Percentiles rank a stretch among this genome's conserved stretches.
Conservation (phyloP, 1,140 invertebrate genomes). For the Piezodorus guildinii region DNA sequence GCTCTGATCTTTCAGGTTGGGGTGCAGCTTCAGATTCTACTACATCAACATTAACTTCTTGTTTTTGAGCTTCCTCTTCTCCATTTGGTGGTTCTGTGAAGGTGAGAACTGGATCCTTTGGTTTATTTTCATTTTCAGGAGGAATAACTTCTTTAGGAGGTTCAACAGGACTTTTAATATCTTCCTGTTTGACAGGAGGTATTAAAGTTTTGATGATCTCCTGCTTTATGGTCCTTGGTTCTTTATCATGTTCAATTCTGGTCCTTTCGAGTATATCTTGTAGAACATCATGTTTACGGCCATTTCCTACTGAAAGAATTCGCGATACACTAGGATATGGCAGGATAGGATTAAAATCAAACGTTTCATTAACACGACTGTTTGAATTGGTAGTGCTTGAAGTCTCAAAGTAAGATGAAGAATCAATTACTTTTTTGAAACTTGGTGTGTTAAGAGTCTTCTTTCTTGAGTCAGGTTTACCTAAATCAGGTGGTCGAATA, state of each 20-base stretch:
- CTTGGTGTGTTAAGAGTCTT: slow-evolving; percentile 59
- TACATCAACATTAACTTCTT: slow-evolving; percentile 21
- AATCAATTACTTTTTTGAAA: slow-evolving; percentile 30
- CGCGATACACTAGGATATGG: slow-evolving; percentile 60
- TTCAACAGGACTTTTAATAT: not conserved
- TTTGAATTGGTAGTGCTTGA: slow-evolving; percentile 29
- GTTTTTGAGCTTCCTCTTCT: slow-evolving; percentile 23
- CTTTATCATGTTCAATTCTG: slow-evolving; percentile 27
- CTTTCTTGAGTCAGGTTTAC: slow-evolving; percentile 42
- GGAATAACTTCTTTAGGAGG: not conserved
- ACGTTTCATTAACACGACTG: slow-evolving; percentile 39
- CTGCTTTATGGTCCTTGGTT: slow-evolving; percentile 28
- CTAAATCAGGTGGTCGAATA: slow-evolving; percentile 49
- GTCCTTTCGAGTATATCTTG: slow-evolving; percentile 28
- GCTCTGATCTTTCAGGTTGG: slow-evolving; percentile 23
- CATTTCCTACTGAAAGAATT: slow-evolving; percentile 64
- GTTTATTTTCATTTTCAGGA: slow-evolving; percentile 15
- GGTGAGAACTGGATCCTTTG: slow-evolving; percentile 10
- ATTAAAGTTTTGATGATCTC: slow-evolving; percentile 27
- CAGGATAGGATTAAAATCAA: slow-evolving; percentile 42
- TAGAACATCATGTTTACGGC: slow-evolving; percentile 63
- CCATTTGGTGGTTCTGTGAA: slow-evolving; percentile 14
- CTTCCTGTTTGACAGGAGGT: slow-evolving; percentile 23
- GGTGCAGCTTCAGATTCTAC: slow-evolving; percentile 17
- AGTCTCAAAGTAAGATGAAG: slow-evolving; percentile 28